Evolutionary conservation across 2,888 invertebrate species (phyloP), one percentile per base, ranked within the genome.

Genomic region (Caenorhabditis becei): DNA sequence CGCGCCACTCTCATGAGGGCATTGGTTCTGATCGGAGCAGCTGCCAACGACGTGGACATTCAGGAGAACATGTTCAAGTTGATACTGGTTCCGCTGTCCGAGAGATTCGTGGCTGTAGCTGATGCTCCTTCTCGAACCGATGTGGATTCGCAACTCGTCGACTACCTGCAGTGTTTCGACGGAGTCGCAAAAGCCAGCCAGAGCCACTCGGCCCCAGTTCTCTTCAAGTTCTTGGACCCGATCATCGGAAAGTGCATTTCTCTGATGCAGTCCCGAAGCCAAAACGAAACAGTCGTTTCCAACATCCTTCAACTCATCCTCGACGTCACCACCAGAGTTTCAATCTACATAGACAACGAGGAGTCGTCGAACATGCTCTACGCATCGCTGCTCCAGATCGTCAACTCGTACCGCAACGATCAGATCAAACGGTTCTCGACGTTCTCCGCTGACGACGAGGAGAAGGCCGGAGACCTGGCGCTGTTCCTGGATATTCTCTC

Each of bases 401-500:
- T 86, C 23, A 71, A 83, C 14, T 62, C 63, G 0, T 87, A 87
- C 54, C 74, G 83, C n/a, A 67, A 66, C 3, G 75, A 83, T 53
- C 87, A 87, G 23, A 75, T 71, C 10, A 66, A 75, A 23, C 49
- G 83, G 49, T 81, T 86, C 62, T 62, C 74, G 8, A 66, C 61
- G 3, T 70, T 86, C 67, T 67, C 63, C 0, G 41, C 56, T 10
- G 83, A 83, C 28, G 84, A 86, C 18, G 86, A 83, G 26, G 87
- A 87, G 41, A 85, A 86, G 70, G 84, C 83, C 0, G 32, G 63
- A 7, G 86, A 86, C 72, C 59, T 86, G 75, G 93, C 94, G 66
- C 93, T 95, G 4, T 93, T 96, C 11, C 94, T 96, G 94, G 95
- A 96, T 88, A 92, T 96, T 77, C 92, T 95, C 20, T 93, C 93